Evolutionary conservation across 2,113 vertebrate species (phyloP), one percentile per base, ranked within the genome.

Genomic region (Eleginops maclovinus): DNA sequence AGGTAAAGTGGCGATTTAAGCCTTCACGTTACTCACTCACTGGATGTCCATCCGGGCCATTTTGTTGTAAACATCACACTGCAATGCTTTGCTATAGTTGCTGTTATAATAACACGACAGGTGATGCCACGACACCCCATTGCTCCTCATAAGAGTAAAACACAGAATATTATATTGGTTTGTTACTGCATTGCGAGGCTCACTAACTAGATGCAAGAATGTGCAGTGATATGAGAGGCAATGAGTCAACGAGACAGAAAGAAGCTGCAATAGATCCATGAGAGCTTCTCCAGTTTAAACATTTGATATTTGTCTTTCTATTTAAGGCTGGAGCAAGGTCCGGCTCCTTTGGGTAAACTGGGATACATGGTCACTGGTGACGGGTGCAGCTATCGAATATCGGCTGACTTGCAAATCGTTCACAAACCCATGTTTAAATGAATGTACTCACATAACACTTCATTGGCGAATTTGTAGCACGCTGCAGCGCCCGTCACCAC

Each of bases 401-500:
- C 91, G 75, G 41, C 87, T 71, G 88, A 68, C 78, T 87, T 84
- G 88, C 93, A 92, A 77, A 84, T 89, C 62, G 75, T 82, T 86
- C 64, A 72, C 81, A 88, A 87, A 89, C 87, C 83, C 87, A 78
- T 88, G 85, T 88, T 88, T 85, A 87, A 85, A 84, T 86, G 79
- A 87, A 85, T 88, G 86, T 78, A 88, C 90, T 93, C 91, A 92
- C 79, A 92, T 92, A 90, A 89, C 93, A 90, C 89, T 53, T 64
- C 79, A 81, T 61, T 85, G 85, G 90, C 87, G 85, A 40, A 70
- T 87, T 81, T 88, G 81, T 55, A 49, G 76, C 76, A 63, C 65
- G 70, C 70, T 68, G 63, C 19, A 56, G 44, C 56, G 16, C 44
- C 59, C 19, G 77, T 70, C 55, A 82, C 69, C 78, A 72, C 81